These are phyloP conservation scores for Eumacrocentrus americanus DNA, from an alignment of 2,888 invertebrate species.

Conservation along the genomic window DNA sequence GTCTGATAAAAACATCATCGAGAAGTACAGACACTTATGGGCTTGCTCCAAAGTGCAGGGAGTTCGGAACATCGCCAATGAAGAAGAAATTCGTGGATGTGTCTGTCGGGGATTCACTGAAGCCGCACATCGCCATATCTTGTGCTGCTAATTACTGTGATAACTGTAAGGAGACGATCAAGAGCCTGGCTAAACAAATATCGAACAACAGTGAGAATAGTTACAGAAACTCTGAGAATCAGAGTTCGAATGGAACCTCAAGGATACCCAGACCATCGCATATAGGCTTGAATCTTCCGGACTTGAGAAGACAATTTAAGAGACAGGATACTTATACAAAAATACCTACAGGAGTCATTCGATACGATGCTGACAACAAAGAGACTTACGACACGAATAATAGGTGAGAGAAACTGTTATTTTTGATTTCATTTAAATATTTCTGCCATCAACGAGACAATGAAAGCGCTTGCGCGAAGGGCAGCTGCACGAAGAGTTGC, in stretches of 20 bases:
- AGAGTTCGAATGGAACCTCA: conserved; percentile 43
- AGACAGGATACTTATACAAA: conserved; percentile 60
- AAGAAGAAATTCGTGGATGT: conserved; percentile 63
- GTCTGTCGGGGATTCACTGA: conserved; percentile 64
- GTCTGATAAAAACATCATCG: conserved; percentile 45
- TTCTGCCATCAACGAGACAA: not conserved
- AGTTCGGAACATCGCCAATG: conserved; percentile 56
- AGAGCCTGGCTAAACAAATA: conserved; percentile 63
- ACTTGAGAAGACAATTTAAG: conserved; percentile 51
- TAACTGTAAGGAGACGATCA: conserved; percentile 67
- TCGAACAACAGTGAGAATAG: conserved; percentile 45
- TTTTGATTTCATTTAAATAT: not conserved
- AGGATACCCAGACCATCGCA: conserved; percentile 56
- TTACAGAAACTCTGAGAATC: conserved; percentile 38
- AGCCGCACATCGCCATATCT: conserved; percentile 62
- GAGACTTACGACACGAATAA: conserved; percentile 51
- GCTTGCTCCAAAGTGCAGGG: conserved; percentile 50
- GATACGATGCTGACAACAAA: conserved; percentile 54
- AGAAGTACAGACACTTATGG: conserved; percentile 61
- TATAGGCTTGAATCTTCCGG: conserved; percentile 43
- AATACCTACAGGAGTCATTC: conserved; percentile 47
- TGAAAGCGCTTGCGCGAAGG: not conserved
- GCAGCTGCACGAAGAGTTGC: conserved; percentile 1
- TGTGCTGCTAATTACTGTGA: conserved; percentile 67
- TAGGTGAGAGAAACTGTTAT: conserved; percentile 40